Evolutionary conservation across 2,113 vertebrate genomes (phyloP).

Genomic region (Muntiacus muntjak): DNA sequence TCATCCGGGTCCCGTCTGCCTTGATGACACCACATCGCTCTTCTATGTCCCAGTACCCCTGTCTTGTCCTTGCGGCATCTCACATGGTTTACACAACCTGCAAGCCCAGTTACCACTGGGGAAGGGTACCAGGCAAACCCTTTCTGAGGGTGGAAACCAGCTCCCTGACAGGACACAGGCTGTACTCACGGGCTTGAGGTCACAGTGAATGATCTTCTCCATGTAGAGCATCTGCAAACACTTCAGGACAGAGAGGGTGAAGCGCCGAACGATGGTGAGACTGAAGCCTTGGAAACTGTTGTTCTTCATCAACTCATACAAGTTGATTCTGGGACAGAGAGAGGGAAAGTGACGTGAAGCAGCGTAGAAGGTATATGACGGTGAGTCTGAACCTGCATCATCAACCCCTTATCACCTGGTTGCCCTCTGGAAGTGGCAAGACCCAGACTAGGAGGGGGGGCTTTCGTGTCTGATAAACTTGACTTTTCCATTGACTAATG

Average conservation of each 20-base stretch:
- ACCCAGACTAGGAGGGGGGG: background rate
- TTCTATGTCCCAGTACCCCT: background rate
- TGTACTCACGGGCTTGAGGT: slow-evolving; percentile 91
- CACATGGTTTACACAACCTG: background rate
- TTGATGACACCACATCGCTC: background rate
- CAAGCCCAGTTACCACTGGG: background rate
- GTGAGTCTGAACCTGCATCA: too few relatives aligned
- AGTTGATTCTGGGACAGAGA: slow-evolving; percentile 85
- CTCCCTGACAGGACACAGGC: background rate
- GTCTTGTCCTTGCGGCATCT: background rate
- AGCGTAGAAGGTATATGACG: background rate
- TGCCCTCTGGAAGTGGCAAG: background rate
- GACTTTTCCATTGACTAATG: background rate
- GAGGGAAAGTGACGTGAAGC: background rate
- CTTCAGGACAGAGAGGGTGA: slow-evolving; percentile 89
- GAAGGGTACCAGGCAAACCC: background rate
- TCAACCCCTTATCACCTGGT: background rate
- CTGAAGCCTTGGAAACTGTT: slow-evolving; percentile 96
- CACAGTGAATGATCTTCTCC: slow-evolving; percentile 96
- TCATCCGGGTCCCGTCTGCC: background rate
- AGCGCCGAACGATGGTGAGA: slow-evolving; percentile 87
- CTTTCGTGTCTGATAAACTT: background rate
- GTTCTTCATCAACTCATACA: slow-evolving; percentile 94
- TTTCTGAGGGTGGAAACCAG: background rate
- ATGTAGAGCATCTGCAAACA: slow-evolving; percentile 93